Percentiles rank a stretch among this genome's conserved stretches.
Evolutionary conservation across 2,888 invertebrate species (phyloP).

Genomic region (Brachynemurus nebulosus): DNA sequence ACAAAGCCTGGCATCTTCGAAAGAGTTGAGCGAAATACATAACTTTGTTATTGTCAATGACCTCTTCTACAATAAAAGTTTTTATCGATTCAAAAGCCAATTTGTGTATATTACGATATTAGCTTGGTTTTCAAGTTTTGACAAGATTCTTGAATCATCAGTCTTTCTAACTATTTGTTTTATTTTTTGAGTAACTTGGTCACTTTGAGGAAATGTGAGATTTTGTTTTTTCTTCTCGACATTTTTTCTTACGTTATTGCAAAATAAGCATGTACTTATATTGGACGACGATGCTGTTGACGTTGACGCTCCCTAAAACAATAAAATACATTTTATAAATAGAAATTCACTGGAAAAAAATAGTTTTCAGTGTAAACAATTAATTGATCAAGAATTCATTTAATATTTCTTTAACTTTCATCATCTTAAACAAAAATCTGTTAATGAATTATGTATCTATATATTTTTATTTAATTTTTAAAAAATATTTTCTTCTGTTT

Average conservation of each 20-base stretch:
- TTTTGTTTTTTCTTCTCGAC: not conserved
- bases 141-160: not conserved
- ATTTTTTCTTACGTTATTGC: not conserved
- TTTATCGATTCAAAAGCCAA: constrained; percentile 15
- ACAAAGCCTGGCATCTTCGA: not conserved
- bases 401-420: too few species aligned
- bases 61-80: constrained; percentile 14
- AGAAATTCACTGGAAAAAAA: not conserved
- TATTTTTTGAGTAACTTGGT: not conserved
- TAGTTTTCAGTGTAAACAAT: too few species aligned
- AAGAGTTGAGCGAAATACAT: constrained; percentile 18
- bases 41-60: constrained; percentile 17
- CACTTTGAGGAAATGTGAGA: not conserved
- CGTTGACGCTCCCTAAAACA: not conserved
- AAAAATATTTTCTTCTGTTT: too few species aligned
- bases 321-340: not conserved
- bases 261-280: not conserved
- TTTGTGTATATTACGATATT: constrained; percentile 15
- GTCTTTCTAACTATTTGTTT: not conserved
- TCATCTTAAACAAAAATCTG: too few species aligned
- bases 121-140: constrained; percentile 28
- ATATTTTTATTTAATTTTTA: not conserved
- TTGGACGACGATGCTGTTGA: not conserved
- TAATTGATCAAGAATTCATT: too few species aligned
- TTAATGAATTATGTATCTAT: not conserved